These are phyloP conservation scores for Aromia moschata DNA, from an alignment of 2,888 invertebrate species.

Conservation along the genomic window DNA sequence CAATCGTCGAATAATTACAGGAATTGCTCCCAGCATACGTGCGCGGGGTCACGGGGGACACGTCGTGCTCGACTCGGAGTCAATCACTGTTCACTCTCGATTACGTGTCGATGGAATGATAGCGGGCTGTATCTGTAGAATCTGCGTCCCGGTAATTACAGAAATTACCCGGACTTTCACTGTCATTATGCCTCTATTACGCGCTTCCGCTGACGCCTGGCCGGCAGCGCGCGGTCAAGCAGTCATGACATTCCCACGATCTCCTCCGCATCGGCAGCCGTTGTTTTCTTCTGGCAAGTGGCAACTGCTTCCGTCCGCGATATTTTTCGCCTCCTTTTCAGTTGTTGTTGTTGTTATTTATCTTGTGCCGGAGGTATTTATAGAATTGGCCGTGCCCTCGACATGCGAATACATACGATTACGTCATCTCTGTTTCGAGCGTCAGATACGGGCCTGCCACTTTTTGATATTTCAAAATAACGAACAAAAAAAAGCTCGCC, in stretches of 20 bases:
- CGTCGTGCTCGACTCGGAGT: conserved; percentile 24
- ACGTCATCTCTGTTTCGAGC: background rate
- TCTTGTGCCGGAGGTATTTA: background rate
- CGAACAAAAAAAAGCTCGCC: no score
- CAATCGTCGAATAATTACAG: no score
- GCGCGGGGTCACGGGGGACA: conserved; percentile 2
- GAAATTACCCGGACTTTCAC: conserved; percentile 47
- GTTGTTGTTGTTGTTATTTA: no score
- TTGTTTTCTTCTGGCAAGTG: background rate
- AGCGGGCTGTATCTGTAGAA: conserved; percentile 30
- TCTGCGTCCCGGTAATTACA: conserved; percentile 41
- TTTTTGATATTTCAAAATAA: no score
- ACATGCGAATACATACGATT: background rate
- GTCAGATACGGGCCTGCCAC: no score
- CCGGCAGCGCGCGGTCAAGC: conserved; percentile 20
- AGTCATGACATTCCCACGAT: conserved; percentile 45
- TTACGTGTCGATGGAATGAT: conserved; percentile 19
- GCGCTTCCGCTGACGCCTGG: conserved; percentile 46
- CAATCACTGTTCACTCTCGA: conserved; percentile 17
- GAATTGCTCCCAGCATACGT: background rate
- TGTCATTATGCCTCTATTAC: conserved; percentile 49
- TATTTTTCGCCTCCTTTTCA: background rate
- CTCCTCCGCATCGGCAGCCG: no score
- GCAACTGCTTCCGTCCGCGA: background rate
- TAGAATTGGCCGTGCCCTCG: background rate